phyloP scores from a whole-genome alignment of 2,113 vertebrate genomes.

The Cariama cristata region DNA sequence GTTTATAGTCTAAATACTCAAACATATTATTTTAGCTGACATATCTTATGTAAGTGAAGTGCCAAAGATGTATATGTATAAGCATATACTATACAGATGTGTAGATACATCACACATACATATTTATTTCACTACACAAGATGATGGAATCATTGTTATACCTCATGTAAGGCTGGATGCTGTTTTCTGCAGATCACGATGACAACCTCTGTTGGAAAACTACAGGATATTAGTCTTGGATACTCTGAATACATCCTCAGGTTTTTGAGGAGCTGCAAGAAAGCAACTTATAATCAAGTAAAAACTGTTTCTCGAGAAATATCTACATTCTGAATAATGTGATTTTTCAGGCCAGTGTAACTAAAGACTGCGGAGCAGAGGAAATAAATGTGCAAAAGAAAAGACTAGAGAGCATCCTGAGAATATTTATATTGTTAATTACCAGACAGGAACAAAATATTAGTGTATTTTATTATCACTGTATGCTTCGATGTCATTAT shows the following conservation, averaged over 20 bases:
- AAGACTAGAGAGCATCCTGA: neutral
- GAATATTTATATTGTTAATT: neutral
- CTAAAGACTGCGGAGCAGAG: neutral
- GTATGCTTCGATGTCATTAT: neutral
- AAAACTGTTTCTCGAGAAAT: slow-evolving; percentile 11
- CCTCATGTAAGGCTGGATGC: neutral
- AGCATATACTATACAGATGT: neutral
- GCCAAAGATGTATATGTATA: neutral
- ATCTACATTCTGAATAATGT: neutral
- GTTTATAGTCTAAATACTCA: neutral
- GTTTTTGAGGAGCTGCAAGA: slow-evolving; percentile 6
- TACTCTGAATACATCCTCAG: neutral
- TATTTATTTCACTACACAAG: neutral
- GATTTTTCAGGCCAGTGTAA: neutral
- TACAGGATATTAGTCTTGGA: neutral
- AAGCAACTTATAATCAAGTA: neutral
- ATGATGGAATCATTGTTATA: neutral
- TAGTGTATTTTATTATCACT: neutral
- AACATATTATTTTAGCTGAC: neutral
- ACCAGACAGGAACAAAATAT: neutral
- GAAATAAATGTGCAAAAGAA: neutral
- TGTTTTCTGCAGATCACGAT: neutral
- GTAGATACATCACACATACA: neutral
- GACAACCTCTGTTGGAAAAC: neutral
- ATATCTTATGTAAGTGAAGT: neutral